Percentiles rank a stretch among this genome's conserved stretches.
phyloP scores from a whole-genome alignment of 2,113 vertebrate species.

The Cyprinodon tularosa region DNA sequence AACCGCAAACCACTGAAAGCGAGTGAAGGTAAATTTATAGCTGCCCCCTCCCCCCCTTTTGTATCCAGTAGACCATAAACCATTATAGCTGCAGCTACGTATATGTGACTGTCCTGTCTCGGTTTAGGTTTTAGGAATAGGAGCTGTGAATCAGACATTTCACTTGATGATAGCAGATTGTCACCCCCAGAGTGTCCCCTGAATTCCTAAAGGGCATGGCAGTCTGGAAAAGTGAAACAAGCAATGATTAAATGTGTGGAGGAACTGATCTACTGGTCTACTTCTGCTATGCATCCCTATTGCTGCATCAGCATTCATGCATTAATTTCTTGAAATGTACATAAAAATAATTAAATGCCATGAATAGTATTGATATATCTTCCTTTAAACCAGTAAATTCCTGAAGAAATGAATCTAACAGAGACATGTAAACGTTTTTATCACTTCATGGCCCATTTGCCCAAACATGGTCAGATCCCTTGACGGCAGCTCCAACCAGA shows the following conservation, averaged over 20 bases:
- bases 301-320: neutral
- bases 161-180: neutral
- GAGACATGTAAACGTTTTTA: slow-evolving; percentile 8
- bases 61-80: neutral
- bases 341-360: neutral
- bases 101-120: neutral
- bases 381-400: neutral
- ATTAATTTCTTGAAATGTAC: neutral
- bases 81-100: neutral
- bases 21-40: neutral
- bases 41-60: neutral
- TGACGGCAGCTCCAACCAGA: slow-evolving; percentile 19
- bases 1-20: neutral
- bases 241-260: neutral
- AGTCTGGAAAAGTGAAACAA: neutral
- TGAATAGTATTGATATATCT: neutral
- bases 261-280: neutral
- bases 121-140: neutral
- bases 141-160: neutral
- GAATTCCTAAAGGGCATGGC: neutral
- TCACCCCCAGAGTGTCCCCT: neutral
- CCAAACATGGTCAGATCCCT: slow-evolving; percentile 36
- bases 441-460: slow-evolving; percentile 28
- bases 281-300: neutral
- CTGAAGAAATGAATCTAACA: neutral